Evolutionary conservation across 2,888 invertebrate genomes (phyloP), one percentile per base, ranked within the genome.

Genomic region (Hermaeophaga mercurialis): DNA sequence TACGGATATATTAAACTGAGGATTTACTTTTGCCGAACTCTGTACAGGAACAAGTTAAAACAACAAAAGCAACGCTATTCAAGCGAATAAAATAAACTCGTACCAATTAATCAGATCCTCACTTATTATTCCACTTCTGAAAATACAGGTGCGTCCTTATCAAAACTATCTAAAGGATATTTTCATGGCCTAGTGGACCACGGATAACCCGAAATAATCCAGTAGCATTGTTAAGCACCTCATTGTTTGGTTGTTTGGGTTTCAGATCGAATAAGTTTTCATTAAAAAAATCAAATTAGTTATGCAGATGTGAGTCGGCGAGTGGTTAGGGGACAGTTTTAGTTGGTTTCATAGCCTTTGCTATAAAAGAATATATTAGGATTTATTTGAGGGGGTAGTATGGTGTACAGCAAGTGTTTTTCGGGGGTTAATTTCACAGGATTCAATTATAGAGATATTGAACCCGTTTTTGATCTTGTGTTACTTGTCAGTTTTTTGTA

Each of bases 111-210:
- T 31, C 31, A n/a, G n/a, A n/a, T n/a, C n/a, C n/a, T n/a, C 17
- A 3, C 0, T 17, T 45, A 12, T 17, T 31, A 31, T 38, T 28
- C 48, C 48, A 39, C 26, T 48, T 39, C 28, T 38, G 28, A 67
- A 66, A 60, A 56, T 66, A 70, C 72, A 72, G 71, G 71, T 72
- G 70, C 62, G 53, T 45, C 38, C 58, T 66, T 54, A 57, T 47
- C 47, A 49, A 48, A 54, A 54, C 53, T 28, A 57, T 64, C 64
- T 63, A 61, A 56, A 65, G 64, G 70, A 71, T 69, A 72, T 71
- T 70, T 72, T 72, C 57, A 71, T 67, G 72, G 67, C 66, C 66
- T 68, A 62, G 59, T 71, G 70, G 66, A 68, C 67, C 56, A 63
- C 65, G 57, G 61, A 69, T 52, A 60, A 53, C 61, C 56, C 54